A percentile compares a stretch with the other conserved stretches of the same genome.
Conservation (phyloP, 2,888 invertebrate species). For the Mellilla xanthometata region DNA sequence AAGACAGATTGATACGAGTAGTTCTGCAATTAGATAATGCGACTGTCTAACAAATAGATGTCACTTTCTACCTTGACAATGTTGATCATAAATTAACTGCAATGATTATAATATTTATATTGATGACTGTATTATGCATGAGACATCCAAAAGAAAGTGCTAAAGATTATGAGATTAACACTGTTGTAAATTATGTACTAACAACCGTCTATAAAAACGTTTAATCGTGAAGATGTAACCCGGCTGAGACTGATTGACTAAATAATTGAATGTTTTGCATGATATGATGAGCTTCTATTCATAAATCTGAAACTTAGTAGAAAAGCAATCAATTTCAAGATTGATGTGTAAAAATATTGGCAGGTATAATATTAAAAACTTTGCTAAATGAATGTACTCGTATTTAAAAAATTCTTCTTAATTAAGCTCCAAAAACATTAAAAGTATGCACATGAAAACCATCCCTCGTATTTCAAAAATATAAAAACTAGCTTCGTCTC, state of each 20-base stretch:
- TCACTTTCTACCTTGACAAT: constrained; percentile 25
- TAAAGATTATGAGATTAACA: constrained; percentile 2
- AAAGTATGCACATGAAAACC: no score
- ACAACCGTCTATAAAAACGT: neutral
- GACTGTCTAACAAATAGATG: constrained; percentile 9
- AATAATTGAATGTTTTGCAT: neutral
- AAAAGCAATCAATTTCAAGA: no score
- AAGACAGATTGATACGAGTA: neutral
- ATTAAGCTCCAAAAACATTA: no score
- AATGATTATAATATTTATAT: constrained; percentile 16
- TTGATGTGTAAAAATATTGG: no score
- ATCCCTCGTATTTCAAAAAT: no score
- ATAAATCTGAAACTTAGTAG: no score
- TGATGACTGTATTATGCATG: constrained; percentile 19
- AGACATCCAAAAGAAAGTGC: constrained; percentile 20
- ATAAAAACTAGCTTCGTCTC: no score
- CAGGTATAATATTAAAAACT: no score
- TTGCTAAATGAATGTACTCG: no score
- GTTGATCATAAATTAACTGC: constrained; percentile 19
- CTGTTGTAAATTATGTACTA: constrained; percentile 8
- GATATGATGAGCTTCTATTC: neutral
- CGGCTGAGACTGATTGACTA: neutral
- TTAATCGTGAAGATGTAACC: neutral
- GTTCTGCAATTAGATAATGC: neutral
- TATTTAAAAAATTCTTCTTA: no score